A percentile compares a stretch with the other conserved stretches of the same genome.
phyloP scores from a whole-genome alignment of 2,797 vertebrate genomes.

The Phaenicophaeus curvirostris region DNA sequence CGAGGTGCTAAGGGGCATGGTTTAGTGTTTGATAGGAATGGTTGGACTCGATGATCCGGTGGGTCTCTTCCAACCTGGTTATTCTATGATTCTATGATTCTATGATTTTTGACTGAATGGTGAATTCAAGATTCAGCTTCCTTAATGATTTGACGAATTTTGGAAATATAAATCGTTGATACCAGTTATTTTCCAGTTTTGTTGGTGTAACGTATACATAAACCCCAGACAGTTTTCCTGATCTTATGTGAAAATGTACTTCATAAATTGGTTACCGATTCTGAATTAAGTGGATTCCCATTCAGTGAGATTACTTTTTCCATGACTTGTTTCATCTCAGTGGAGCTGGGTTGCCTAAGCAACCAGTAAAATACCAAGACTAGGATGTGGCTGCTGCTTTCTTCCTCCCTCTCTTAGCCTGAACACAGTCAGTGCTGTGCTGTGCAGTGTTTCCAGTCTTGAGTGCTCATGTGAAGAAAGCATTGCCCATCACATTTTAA shows the following conservation, averaged over 20 bases:
- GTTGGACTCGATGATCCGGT: too few species aligned
- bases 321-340: constrained; percentile 75
- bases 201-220: neutral
- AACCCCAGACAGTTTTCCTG: neutral
- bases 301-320: constrained; percentile 43
- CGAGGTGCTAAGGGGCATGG: too few species aligned
- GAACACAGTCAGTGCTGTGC: neutral
- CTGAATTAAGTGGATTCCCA: constrained; percentile 21
- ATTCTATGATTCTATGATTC: too few species aligned
- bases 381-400: constrained; percentile 33
- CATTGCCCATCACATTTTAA: neutral
- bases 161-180: neutral
- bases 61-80: too few species aligned
- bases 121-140: neutral
- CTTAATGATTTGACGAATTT: neutral
- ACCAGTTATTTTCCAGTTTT: neutral
- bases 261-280: neutral
- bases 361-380: constrained; percentile 69
- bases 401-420: constrained; percentile 53
- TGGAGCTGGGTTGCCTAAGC: constrained; percentile 84
- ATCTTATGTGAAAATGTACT: neutral
- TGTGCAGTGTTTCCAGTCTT: neutral
- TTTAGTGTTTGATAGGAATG: too few species aligned
- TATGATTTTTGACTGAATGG: neutral
- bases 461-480: neutral